Evolutionary conservation across 1,140 invertebrate genomes (phyloP).

Genomic region (Scylla paramamosain): DNA sequence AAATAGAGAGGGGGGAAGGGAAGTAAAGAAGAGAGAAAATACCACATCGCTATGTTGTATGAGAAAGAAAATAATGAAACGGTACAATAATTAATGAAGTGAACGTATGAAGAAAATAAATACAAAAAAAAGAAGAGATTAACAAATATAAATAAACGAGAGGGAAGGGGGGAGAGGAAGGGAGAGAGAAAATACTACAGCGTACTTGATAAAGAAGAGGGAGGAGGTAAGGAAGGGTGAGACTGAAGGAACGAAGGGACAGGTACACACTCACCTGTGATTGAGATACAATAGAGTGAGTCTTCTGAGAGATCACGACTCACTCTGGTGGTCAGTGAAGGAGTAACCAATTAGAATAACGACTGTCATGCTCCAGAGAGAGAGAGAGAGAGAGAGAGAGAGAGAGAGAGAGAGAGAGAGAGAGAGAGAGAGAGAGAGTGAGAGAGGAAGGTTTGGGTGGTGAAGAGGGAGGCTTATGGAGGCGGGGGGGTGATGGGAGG

Average conservation of each 20-base stretch:
- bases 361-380: not conserved
- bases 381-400: not conserved
- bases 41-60: too few species aligned
- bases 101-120: too few species aligned
- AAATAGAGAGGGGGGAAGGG: too few species aligned
- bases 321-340: not conserved
- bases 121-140: too few species aligned
- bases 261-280: not conserved
- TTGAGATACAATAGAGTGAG: conserved; percentile 1
- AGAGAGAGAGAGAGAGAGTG: not conserved
- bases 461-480: not conserved
- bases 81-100: too few species aligned
- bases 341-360: conserved; percentile 3
- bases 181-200: not conserved
- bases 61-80: too few species aligned
- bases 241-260: not conserved
- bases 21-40: too few species aligned
- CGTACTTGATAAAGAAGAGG: not conserved
- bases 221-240: not conserved
- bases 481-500: not conserved
- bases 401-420: not conserved
- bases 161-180: not conserved
- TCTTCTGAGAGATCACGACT: not conserved
- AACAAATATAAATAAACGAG: not conserved
- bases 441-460: not conserved